phyloP scores from a whole-genome alignment of 2,888 invertebrate species.

The Ochropacha duplaris region DNA sequence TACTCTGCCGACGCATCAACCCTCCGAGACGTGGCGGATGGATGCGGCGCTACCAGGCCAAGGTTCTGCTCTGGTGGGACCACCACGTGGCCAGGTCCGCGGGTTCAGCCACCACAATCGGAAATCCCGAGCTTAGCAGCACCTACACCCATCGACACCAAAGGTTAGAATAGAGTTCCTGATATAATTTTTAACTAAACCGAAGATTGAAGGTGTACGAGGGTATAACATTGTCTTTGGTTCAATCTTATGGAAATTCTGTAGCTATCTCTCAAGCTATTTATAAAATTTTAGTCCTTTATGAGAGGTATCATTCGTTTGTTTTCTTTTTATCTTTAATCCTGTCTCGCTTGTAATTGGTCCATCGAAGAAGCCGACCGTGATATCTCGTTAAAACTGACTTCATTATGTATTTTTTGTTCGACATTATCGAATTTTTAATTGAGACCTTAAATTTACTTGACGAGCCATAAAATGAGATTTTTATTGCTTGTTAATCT shows the following conservation, averaged over 20 bases:
- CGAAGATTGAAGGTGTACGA: background rate
- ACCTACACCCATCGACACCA: slow-evolving; percentile 74
- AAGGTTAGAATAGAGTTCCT: slow-evolving; percentile 54
- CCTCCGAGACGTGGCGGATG: slow-evolving; percentile 77
- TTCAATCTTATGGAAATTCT: too few relatives aligned
- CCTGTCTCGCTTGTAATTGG: background rate
- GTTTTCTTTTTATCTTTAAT: background rate
- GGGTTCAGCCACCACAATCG: slow-evolving; percentile 73
- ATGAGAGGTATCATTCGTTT: background rate
- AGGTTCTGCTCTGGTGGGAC: slow-evolving; percentile 83
- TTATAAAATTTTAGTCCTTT: background rate
- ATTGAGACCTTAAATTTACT: slow-evolving; percentile 1
- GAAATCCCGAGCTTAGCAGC: slow-evolving; percentile 71
- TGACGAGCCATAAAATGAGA: background rate
- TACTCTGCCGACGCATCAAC: slow-evolving; percentile 77
- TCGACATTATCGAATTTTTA: background rate
- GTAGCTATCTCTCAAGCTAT: background rate
- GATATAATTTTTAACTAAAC: background rate
- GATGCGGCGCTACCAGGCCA: slow-evolving; percentile 78
- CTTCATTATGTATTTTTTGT: background rate
- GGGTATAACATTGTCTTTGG: background rate
- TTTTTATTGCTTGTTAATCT: background rate
- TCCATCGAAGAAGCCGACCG: background rate
- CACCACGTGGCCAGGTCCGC: slow-evolving; percentile 81
- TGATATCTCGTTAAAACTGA: background rate